phyloP scores from a whole-genome alignment of 2,797 vertebrate genomes.

The Channa striata region DNA sequence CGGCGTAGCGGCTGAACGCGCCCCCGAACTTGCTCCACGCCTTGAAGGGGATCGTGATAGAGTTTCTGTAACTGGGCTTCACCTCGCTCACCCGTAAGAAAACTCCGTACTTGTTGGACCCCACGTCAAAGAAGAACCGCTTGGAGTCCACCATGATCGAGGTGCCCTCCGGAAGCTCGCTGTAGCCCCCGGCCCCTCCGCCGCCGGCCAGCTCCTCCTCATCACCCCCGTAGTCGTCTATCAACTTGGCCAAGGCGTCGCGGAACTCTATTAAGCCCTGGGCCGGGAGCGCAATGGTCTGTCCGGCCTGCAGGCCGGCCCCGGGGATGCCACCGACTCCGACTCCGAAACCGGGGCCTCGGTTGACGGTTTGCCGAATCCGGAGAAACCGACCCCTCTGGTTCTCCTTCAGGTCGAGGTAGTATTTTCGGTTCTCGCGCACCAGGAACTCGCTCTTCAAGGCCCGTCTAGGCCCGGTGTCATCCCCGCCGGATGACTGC shows the following conservation, averaged over 20 bases:
- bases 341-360: constrained; percentile 88
- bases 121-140: constrained; percentile 98
- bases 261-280: constrained; percentile 96
- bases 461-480: constrained; percentile 91
- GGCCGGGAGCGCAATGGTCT: constrained; percentile 94
- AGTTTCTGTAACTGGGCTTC: constrained; percentile 97
- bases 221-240: constrained; percentile 95
- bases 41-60: constrained; percentile 97
- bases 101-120: constrained; percentile 98
- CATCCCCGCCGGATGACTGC: constrained; percentile 89
- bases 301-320: constrained; percentile 90
- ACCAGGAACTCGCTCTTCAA: constrained; percentile 96
- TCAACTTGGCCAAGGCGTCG: constrained; percentile 93
- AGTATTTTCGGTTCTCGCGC: constrained; percentile 94
- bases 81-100: constrained; percentile 97
- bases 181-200: constrained; percentile 87
- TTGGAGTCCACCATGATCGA: constrained; percentile 97
- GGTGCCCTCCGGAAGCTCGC: constrained; percentile 95
- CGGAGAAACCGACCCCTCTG: constrained; percentile 92
- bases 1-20: constrained; percentile 95
- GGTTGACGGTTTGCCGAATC: constrained; percentile 93
- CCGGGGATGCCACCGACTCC: constrained; percentile 83
- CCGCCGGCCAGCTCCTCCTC: constrained; percentile 92
- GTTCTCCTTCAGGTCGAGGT: constrained; percentile 95
- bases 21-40: constrained; percentile 97